Conservation (phyloP, 1,140 invertebrate species). For the Araneus ventricosus region DNA sequence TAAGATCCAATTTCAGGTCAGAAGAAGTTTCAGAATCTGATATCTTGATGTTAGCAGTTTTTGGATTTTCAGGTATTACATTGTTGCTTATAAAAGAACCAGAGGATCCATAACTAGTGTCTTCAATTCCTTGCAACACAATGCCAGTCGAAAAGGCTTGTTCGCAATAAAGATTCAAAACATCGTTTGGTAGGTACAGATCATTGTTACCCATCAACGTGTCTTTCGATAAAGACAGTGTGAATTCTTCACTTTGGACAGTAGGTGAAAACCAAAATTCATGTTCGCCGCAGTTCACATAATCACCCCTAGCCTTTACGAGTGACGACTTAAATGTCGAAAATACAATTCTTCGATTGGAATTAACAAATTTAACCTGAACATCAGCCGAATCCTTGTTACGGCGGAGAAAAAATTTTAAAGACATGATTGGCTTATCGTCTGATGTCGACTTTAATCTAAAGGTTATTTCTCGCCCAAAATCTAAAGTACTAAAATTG, state of each 20-base stretch:
- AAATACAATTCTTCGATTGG: background rate
- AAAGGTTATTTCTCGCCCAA: background rate
- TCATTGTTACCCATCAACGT: background rate
- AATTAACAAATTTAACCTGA: background rate
- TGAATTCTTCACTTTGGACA: too few relatives aligned
- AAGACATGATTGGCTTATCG: background rate
- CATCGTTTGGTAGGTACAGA: too few relatives aligned
- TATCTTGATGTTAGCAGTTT: background rate
- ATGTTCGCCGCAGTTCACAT: too few relatives aligned
- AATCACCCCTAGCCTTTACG: background rate
- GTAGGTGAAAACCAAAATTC: too few relatives aligned
- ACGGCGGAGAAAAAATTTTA: background rate
- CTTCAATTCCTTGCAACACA: background rate
- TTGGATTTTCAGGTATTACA: background rate
- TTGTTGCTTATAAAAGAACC: background rate
- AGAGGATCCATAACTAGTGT: background rate
- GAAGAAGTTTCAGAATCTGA: background rate
- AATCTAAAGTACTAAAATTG: background rate
- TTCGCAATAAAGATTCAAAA: background rate
- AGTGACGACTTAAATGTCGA: background rate
- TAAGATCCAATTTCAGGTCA: background rate
- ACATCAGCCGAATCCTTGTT: background rate
- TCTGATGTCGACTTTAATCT: background rate
- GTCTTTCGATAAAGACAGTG: too few relatives aligned
- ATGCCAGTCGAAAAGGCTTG: background rate